Evolutionary conservation across 1,140 invertebrate species (phyloP).

Genomic region (Aphelenchoides fujianensis): DNA sequence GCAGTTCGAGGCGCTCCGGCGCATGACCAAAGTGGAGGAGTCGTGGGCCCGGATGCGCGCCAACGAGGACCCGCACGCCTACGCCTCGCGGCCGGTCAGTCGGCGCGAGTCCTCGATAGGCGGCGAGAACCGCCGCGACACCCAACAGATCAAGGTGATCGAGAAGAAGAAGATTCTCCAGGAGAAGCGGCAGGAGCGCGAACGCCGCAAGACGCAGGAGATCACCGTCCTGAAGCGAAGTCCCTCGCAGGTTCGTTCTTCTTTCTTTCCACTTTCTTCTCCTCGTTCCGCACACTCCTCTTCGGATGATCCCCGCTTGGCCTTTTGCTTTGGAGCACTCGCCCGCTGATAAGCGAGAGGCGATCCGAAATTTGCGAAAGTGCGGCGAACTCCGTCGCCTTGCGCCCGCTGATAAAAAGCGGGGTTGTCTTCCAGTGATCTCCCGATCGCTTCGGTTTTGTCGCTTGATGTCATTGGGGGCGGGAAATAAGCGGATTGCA

Average conservation of each 20-base stretch:
- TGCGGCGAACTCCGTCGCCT: too few species aligned
- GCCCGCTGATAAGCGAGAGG: too few species aligned
- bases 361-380: too few species aligned
- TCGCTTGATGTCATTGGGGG: too few species aligned
- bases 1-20: constrained; percentile 77
- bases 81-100: constrained; percentile 11
- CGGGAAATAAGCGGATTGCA: too few species aligned
- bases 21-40: constrained; percentile 75
- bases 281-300: too few species aligned
- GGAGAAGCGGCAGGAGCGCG: constrained; percentile 71
- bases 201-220: constrained; percentile 69
- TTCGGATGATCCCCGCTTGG: too few species aligned
- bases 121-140: constrained; percentile 46
- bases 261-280: background rate
- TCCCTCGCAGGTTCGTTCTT: constrained; percentile 33
- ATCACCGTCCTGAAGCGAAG: constrained; percentile 61
- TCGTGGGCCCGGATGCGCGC: constrained; percentile 36
- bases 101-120: constrained; percentile 38
- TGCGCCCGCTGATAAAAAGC: too few species aligned
- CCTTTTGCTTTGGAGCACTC: too few species aligned
- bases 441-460: too few species aligned
- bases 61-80: constrained; percentile 22
- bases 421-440: too few species aligned
- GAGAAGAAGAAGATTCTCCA: constrained; percentile 83
- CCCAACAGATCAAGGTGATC: constrained; percentile 70